Conservation (phyloP, 2,888 invertebrate species). For the Agrotis ipsilon region DNA sequence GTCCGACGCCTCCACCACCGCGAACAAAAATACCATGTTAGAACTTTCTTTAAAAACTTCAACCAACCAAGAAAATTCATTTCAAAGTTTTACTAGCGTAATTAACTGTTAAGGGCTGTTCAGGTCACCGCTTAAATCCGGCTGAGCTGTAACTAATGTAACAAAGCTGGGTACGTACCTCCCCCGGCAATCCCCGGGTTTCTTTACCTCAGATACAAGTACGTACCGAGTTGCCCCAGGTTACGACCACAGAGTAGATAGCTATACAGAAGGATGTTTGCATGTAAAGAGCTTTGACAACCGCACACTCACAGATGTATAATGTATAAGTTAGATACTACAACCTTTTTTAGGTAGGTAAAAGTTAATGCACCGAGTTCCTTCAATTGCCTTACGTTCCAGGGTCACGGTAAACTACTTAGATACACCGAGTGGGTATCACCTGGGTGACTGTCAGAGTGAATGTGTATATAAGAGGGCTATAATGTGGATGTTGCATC, state of each 20-base stretch:
- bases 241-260: constrained; percentile 6
- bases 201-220: constrained; percentile 28
- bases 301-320: neutral
- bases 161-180: constrained; percentile 33
- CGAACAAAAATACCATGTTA: constrained; percentile 30
- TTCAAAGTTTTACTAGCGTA: constrained; percentile 52
- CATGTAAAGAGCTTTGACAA: neutral
- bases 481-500: no score
- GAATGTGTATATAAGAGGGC: no score
- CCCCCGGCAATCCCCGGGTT: constrained; percentile 27
- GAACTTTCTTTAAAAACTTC: constrained; percentile 3
- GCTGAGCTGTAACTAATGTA: constrained; percentile 43
- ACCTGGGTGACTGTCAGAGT: no score
- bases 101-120: constrained; percentile 56
- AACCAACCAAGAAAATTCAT: constrained; percentile 37
- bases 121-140: constrained; percentile 53
- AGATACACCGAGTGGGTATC: no score
- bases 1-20: no score
- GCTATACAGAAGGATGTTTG: neutral
- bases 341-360: no score
- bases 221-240: constrained; percentile 20
- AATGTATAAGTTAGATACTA: no score
- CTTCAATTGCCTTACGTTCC: no score
- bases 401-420: no score
- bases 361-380: no score